These are phyloP conservation scores for Pectinophora gossypiella DNA, from an alignment of 1,140 invertebrate species.

Conservation along the genomic window DNA sequence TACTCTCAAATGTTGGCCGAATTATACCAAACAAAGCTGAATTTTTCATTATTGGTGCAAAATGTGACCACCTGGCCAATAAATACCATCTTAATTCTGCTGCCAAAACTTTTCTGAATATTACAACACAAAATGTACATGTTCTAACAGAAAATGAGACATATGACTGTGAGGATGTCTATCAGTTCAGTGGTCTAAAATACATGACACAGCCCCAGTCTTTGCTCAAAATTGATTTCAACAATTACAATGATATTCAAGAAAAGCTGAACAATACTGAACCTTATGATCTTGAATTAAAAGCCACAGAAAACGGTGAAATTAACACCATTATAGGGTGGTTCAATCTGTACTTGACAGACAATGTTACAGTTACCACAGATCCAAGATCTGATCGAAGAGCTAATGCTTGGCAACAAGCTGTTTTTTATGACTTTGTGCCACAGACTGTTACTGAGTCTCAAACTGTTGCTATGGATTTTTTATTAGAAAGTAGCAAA, in stretches of 20 bases:
- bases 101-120: constrained; percentile 59
- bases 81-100: constrained; percentile 53
- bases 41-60: constrained; percentile 78
- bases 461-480: constrained; percentile 55
- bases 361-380: constrained; percentile 77
- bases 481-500: constrained; percentile 62
- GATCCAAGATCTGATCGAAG: constrained; percentile 67
- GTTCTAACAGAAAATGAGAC: constrained; percentile 56
- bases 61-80: constrained; percentile 65
- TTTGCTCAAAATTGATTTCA: constrained; percentile 81
- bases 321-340: constrained; percentile 81
- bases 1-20: constrained; percentile 71
- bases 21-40: constrained; percentile 80
- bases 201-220: constrained; percentile 77
- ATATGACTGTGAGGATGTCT: constrained; percentile 83
- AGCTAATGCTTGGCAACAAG: constrained; percentile 86
- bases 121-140: constrained; percentile 49
- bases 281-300: constrained; percentile 47
- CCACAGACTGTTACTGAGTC: constrained; percentile 45
- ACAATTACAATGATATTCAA: constrained; percentile 74
- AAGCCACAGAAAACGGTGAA: constrained; percentile 65
- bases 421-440: constrained; percentile 78
- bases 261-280: constrained; percentile 57
- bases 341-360: constrained; percentile 85
- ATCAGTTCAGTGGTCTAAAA: constrained; percentile 73